Evolutionary conservation across 2,888 invertebrate genomes (phyloP).

Genomic region (Gymnoscelis rufifasciata): DNA sequence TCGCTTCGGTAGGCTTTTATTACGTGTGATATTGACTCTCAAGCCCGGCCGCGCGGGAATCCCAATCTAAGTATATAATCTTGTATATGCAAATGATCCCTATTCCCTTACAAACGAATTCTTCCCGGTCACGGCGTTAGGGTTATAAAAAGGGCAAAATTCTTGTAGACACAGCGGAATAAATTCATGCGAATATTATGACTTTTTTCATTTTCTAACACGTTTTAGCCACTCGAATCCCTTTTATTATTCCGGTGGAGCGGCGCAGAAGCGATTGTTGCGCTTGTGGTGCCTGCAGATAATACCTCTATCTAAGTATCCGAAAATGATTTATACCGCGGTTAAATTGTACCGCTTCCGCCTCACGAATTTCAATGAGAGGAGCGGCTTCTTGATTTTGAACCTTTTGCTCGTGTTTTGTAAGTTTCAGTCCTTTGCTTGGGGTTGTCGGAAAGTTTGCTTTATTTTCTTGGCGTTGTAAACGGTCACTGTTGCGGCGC

Average conservation of each 20-base stretch:
- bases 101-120: slow-evolving; percentile 60
- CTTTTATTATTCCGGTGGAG: slow-evolving; percentile 40
- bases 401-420: slow-evolving; percentile 30
- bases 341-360: slow-evolving; percentile 34
- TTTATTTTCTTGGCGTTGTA: slow-evolving; percentile 21
- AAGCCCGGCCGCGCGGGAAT: slow-evolving; percentile 41
- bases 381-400: slow-evolving; percentile 33
- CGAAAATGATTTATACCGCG: slow-evolving; percentile 41
- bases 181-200: slow-evolving; percentile 51
- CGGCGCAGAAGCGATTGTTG: slow-evolving; percentile 38
- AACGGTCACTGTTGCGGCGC: slow-evolving; percentile 16
- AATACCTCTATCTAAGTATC: slow-evolving; percentile 39
- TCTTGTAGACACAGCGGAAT: slow-evolving; percentile 55
- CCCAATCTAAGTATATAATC: slow-evolving; percentile 65
- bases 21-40: slow-evolving; percentile 67
- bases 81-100: slow-evolving; percentile 67
- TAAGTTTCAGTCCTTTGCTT: slow-evolving; percentile 16
- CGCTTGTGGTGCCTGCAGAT: slow-evolving; percentile 39
- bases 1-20: slow-evolving; percentile 58
- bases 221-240: slow-evolving; percentile 40
- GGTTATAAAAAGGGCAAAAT: slow-evolving; percentile 57
- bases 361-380: slow-evolving; percentile 36
- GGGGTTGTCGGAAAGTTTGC: slow-evolving; percentile 2
- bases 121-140: slow-evolving; percentile 62
- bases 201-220: slow-evolving; percentile 44